Conservation (phyloP, 2,888 invertebrate genomes). For the Sarcophaga caerulescens region DNA sequence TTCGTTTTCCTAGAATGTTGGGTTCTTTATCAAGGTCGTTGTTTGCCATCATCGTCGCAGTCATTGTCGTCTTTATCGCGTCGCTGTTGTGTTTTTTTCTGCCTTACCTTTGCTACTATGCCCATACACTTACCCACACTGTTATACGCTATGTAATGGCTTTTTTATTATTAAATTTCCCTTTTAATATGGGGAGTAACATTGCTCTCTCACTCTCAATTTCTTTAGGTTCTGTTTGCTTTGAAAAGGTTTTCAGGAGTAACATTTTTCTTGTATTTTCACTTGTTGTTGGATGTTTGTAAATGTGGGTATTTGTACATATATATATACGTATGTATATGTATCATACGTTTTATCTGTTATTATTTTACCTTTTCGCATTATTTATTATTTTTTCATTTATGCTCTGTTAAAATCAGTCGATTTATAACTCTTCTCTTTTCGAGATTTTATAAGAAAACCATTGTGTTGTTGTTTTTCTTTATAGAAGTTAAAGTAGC, state of each 20-base stretch:
- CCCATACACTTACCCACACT: not conserved
- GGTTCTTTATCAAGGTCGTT: constrained; percentile 79
- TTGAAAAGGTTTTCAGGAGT: not conserved
- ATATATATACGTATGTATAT: not conserved
- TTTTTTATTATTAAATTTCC: constrained; percentile 20
- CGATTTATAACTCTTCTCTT: too few relatives aligned
- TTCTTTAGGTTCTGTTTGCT: constrained; percentile 1
- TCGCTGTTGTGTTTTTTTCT: constrained; percentile 41
- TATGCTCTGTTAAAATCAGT: not conserved
- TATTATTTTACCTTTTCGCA: not conserved
- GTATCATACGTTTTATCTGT: not conserved
- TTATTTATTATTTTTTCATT: not conserved
- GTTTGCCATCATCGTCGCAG: constrained; percentile 72
- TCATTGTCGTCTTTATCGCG: constrained; percentile 10
- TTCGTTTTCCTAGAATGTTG: constrained; percentile 39
- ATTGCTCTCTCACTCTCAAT: not conserved
- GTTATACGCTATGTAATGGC: not conserved
- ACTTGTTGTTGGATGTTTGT: too few relatives aligned
- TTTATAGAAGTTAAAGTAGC: not conserved
- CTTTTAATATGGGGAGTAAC: not conserved
- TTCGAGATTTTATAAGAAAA: too few relatives aligned
- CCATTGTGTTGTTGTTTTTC: not conserved
- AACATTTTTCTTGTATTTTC: not conserved
- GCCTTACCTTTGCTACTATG: not conserved
- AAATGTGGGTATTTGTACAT: too few relatives aligned